These are phyloP conservation scores for Scolopax rusticola DNA, from an alignment of 2,797 vertebrate species.

Conservation along the genomic window DNA sequence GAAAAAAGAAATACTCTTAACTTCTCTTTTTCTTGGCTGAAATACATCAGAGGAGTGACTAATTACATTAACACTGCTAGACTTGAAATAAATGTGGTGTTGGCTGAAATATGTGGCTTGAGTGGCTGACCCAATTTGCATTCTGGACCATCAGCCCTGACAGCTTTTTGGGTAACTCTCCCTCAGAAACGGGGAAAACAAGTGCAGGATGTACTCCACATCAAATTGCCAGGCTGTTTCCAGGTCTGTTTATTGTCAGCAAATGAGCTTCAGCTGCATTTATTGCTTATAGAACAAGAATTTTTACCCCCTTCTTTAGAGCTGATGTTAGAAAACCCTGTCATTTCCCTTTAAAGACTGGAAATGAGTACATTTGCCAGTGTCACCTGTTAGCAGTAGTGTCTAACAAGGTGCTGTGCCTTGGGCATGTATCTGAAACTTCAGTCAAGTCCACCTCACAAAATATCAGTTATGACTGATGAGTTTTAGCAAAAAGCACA, in stretches of 20 bases:
- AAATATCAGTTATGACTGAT: background rate
- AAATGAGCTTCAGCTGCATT: background rate
- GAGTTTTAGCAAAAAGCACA: background rate
- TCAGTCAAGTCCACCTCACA: background rate
- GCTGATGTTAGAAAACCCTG: background rate
- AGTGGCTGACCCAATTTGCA: background rate
- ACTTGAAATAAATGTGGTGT: background rate
- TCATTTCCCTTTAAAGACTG: background rate
- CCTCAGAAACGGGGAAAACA: background rate
- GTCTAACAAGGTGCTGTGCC: background rate
- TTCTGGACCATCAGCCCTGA: background rate
- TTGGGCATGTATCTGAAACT: background rate
- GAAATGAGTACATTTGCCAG: background rate
- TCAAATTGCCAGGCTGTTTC: background rate
- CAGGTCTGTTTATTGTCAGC: background rate
- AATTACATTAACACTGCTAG: background rate
- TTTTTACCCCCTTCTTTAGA: background rate
- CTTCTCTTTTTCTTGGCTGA: background rate
- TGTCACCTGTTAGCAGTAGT: background rate
- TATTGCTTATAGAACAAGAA: background rate
- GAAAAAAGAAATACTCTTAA: background rate
- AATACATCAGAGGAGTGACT: background rate
- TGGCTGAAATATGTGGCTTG: background rate
- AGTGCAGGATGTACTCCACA: background rate
- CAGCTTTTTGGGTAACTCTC: background rate